Percentiles rank a stretch among this genome's conserved stretches.
These are phyloP conservation scores for Byasa hedistus DNA, from an alignment of 2,888 invertebrate genomes.

Conservation along the genomic window DNA sequence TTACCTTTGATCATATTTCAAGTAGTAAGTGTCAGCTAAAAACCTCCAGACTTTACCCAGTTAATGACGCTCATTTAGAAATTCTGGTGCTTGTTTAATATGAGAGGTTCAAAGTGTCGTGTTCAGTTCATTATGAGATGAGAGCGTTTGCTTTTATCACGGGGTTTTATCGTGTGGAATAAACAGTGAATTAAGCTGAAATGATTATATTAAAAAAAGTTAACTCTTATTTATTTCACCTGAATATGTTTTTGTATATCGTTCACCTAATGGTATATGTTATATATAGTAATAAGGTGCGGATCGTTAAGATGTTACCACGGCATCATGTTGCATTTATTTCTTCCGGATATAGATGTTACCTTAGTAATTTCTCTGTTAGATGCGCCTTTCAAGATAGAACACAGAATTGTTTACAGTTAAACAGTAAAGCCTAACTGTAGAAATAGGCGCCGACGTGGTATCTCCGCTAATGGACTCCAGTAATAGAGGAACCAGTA, in stretches of 20 bases:
- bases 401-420: no score
- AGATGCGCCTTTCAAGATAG: no score
- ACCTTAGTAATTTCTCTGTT: no score
- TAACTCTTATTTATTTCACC: not conserved
- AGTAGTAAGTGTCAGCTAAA: slow-evolving; percentile 8
- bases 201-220: not conserved
- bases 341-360: no score
- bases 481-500: no score
- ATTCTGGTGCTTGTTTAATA: slow-evolving; percentile 17
- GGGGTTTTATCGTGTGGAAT: slow-evolving; percentile 7
- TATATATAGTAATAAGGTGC: no score
- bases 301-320: no score
- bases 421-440: no score
- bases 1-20: slow-evolving; percentile 13
- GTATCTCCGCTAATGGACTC: no score
- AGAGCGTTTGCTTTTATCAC: slow-evolving; percentile 25
- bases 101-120: slow-evolving; percentile 14
- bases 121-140: slow-evolving; percentile 18
- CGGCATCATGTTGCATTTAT: no score
- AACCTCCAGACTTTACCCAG: slow-evolving; percentile 2
- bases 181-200: slow-evolving; percentile 8
- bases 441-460: no score
- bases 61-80: slow-evolving; percentile 18
- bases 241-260: not conserved
- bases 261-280: no score